A percentile compares a stretch with the other conserved stretches of the same genome.
phyloP scores from a whole-genome alignment of 2,113 vertebrate genomes.

The Pleuronectes platessa region DNA sequence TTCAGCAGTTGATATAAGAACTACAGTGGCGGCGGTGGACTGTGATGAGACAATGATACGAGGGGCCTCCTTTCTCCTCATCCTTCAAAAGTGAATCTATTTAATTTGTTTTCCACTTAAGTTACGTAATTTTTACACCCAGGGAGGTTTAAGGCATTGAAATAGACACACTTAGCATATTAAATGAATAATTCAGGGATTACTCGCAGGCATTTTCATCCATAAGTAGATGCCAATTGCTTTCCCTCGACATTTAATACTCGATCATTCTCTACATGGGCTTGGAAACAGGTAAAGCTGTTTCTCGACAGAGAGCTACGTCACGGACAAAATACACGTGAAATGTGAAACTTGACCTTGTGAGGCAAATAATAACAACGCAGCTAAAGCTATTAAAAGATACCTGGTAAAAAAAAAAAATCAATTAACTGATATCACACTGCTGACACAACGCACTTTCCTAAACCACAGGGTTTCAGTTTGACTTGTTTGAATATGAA shows the following conservation, averaged over 20 bases:
- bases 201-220: slow-evolving; percentile 66
- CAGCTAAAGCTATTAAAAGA: neutral
- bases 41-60: slow-evolving; percentile 1
- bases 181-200: slow-evolving; percentile 75
- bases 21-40: neutral
- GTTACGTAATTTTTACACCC: slow-evolving; percentile 52
- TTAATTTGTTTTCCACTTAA: slow-evolving; percentile 64
- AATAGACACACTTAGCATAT: slow-evolving; percentile 75
- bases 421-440: neutral
- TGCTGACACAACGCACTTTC: neutral
- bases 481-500: neutral
- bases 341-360: neutral
- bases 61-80: slow-evolving; percentile 7
- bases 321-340: too few relatives aligned
- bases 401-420: neutral
- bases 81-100: slow-evolving; percentile 33
- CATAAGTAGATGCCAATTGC: slow-evolving; percentile 69
- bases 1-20: neutral
- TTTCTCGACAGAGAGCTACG: slow-evolving; percentile 5
- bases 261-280: slow-evolving; percentile 12
- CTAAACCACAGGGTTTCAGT: neutral
- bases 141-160: slow-evolving; percentile 57
- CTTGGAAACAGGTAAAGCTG: slow-evolving; percentile 31
- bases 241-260: slow-evolving; percentile 44
- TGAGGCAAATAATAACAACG: neutral